Evolutionary conservation across 2,888 invertebrate species (phyloP), one percentile per base, ranked within the genome.

Genomic region (Cryptocheilus praepositus): DNA sequence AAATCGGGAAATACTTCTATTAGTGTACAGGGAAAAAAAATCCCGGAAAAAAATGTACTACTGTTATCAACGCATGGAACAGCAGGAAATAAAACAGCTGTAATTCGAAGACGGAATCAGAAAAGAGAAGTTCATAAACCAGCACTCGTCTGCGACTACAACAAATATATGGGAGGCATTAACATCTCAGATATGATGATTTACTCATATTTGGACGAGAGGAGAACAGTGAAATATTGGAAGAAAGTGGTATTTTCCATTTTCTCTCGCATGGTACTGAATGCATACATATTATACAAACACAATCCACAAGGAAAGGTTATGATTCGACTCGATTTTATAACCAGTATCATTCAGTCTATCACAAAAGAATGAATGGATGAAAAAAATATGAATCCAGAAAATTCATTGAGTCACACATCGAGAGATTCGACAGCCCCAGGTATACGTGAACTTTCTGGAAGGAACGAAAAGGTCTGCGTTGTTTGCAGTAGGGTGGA

Each of bases 231-330:
- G 16, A 80, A 81, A 73, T 80, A 64, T 70, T 81, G 78, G 76
- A 81, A 80, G 57, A 82, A 80, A 69, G 73, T 80, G 55, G 72
- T 71, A 44, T 77, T 81, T 70, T 77, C 75, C 67, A 73, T 79
- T 56, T 77, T 81, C 64, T 52, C 70, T 45, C 64, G 74, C 65
- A 80, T 80, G 78, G 71, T 79, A 19, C 57, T 79, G 53, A 81
- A 80, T 67, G 55, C 79, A 21, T 83, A 77, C 65, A 16, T 49
- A 49, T 49, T 19, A 16, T 49, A 11, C 49, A 45, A 55, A 49
- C 43, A 63, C 18, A 81, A 74, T 61, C 55, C 59, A 49, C 44
- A 54, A 25, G 70, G 68, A 51, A 77, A 72, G 75, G 69, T 74
- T 73, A 74, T 75, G 67, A 61, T 70, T 25, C 66, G 81, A 62